Conservation (phyloP, 2,113 vertebrate species). For the human (Homo sapiens) region DNA sequence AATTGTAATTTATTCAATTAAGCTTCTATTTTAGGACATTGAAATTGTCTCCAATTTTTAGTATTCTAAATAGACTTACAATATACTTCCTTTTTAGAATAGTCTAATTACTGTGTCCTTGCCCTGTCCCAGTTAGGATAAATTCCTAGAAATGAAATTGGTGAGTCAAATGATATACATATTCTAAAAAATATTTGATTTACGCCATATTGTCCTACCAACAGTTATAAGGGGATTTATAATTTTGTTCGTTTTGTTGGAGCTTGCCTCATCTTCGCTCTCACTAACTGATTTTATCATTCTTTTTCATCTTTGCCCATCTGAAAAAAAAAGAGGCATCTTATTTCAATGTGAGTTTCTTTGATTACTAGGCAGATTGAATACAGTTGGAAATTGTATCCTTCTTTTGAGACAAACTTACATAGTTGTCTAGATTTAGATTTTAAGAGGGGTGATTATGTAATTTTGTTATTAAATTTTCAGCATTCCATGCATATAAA, state of each 20-base stretch:
- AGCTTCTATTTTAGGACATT: not conserved
- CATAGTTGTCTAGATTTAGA: constrained; percentile 7
- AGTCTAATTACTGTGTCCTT: not conserved
- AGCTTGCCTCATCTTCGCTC: not conserved
- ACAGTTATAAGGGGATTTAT: not conserved
- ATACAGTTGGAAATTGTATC: not conserved
- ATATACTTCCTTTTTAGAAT: not conserved
- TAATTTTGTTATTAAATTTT: constrained; percentile 29
- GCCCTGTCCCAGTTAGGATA: not conserved
- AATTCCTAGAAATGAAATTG: not conserved
- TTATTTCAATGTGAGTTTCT: constrained; percentile 4
- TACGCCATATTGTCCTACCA: not conserved
- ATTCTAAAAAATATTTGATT: not conserved
- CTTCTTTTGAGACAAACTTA: not conserved
- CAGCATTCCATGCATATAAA: not conserved
- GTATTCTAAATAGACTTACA: not conserved
- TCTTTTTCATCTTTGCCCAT: constrained; percentile 5
- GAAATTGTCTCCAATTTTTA: not conserved
- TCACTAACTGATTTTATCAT: not conserved
- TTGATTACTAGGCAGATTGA: not conserved
- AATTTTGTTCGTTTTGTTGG: not conserved
- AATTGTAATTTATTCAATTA: not conserved
- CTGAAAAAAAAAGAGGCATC: not conserved
- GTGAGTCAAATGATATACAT: not conserved
- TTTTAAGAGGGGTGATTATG: not conserved